Evolutionary conservation across 2,113 vertebrate genomes (phyloP).

Genomic region (Gambusia holbrooki): DNA sequence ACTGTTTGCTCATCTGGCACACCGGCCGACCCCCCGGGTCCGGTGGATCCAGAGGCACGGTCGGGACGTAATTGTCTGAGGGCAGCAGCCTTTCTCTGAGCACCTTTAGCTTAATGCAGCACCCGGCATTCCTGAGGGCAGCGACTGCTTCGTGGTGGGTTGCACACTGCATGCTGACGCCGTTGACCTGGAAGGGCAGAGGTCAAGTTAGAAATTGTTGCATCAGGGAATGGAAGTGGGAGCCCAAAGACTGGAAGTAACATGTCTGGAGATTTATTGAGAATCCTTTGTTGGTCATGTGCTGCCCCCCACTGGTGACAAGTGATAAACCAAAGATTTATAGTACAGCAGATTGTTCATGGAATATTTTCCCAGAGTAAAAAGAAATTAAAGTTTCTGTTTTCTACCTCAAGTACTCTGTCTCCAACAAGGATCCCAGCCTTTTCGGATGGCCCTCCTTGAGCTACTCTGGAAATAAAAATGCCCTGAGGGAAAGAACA

Average conservation of each 20-base stretch:
- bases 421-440: conserved; percentile 78
- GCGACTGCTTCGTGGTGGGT: conserved; percentile 78
- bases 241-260: conserved; percentile 21
- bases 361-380: neutral
- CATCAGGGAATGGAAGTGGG: neutral
- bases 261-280: neutral
- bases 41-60: conserved; percentile 4
- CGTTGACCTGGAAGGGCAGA: conserved; percentile 74
- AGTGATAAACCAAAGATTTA: conserved; percentile 41
- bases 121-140: conserved; percentile 77
- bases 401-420: conserved; percentile 77
- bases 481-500: conserved; percentile 65
- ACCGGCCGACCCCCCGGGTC: conserved; percentile 28
- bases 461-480: conserved; percentile 78
- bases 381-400: neutral
- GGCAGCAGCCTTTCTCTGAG: conserved; percentile 61
- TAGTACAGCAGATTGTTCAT: neutral
- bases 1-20: conserved; percentile 11
- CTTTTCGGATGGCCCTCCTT: conserved; percentile 79
- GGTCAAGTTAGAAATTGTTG: conserved; percentile 24
- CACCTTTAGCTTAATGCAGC: conserved; percentile 78
- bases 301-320: conserved; percentile 63
- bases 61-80: neutral
- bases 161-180: conserved; percentile 71
- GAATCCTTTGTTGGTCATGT: conserved; percentile 29